Percentiles rank a stretch among this genome's conserved stretches.
Evolutionary conservation across 2,113 vertebrate genomes (phyloP).

Genomic region (Sciurus niger): DNA sequence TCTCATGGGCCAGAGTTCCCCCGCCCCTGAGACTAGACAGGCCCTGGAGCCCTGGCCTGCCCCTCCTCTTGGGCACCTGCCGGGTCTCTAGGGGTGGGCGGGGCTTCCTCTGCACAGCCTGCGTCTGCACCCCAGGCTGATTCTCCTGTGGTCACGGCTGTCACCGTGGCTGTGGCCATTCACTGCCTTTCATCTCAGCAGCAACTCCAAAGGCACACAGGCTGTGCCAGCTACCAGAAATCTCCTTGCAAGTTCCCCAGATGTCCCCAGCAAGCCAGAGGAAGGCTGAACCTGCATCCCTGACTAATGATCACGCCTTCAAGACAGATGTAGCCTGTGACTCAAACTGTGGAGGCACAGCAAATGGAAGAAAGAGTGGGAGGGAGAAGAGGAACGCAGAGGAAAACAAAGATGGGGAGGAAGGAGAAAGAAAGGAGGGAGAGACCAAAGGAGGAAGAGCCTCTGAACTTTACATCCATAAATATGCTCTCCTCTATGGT

Average conservation of each 20-base stretch:
- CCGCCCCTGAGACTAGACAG: neutral
- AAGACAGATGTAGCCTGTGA: slow-evolving; percentile 67
- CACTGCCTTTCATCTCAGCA: neutral
- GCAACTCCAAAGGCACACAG: neutral
- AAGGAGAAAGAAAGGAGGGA: neutral
- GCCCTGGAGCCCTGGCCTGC: too few relatives aligned
- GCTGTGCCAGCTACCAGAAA: neutral
- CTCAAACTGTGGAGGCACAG: slow-evolving; percentile 77
- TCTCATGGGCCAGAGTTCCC: neutral
- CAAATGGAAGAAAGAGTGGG: slow-evolving; percentile 63
- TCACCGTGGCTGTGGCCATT: neutral
- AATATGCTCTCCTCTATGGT: neutral
- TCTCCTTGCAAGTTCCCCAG: neutral
- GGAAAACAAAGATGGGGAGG: neutral
- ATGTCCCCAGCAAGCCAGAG: neutral
- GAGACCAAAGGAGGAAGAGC: neutral
- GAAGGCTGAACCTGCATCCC: slow-evolving; percentile 53
- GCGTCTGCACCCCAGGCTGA: fast-evolving
- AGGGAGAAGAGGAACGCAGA: neutral
- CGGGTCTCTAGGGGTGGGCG: fast-evolving
- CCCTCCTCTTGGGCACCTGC: neutral
- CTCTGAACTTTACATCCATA: neutral
- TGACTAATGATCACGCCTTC: slow-evolving; percentile 75
- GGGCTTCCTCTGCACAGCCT: neutral
- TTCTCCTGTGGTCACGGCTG: neutral